Evolutionary conservation across 2,888 invertebrate species (phyloP), one percentile per base, ranked within the genome.

Genomic region (Dendrolimus pini): DNA sequence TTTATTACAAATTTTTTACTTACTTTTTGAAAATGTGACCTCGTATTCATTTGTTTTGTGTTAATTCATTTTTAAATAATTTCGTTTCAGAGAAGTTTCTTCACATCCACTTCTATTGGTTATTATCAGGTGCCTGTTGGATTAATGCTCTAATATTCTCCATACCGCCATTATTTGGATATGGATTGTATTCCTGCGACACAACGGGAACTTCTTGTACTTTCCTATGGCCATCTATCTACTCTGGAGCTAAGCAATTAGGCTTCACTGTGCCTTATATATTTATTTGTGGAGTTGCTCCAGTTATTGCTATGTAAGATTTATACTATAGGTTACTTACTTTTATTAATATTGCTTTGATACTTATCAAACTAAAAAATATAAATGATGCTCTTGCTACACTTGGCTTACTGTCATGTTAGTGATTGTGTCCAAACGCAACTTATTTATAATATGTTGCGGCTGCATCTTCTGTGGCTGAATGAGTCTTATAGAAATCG

Each of bases 111-210:
- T 78, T 86, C 62, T 92, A 92, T 68, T 85, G 89, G 78, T 77
- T 75, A 41, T 69, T 89, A 52, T 78, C 90, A 1, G 80, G 81
- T n/a, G 66, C 83, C 2, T 87, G 89, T 68, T 92, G 91, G 89
- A 64, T 80, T 13, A 78, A 75, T 55, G 78, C 91, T 7, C 68
- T 80, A 53, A 66, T 85, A 55, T 90, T 91, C 61, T 81, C 92
- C 1, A 80, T 80, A 7, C 91, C 91, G 1, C 92, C 92, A 0
- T 69, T 92, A 9, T 89, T 89, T 61, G 89, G 89, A 1, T 91
- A 89, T 63, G 92, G 92, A 53, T 66, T 81, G 55, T 92, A 89
- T 63, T 84, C 88, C 14, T 92, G 92, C 69, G 92, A 92, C 64
- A 70, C 87, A 3, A 91, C 89, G 2, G 89, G 90, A 9, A 89